Evolutionary conservation across 2,797 vertebrate genomes (phyloP).

Genomic region (Hypotaenidia okinawae): DNA sequence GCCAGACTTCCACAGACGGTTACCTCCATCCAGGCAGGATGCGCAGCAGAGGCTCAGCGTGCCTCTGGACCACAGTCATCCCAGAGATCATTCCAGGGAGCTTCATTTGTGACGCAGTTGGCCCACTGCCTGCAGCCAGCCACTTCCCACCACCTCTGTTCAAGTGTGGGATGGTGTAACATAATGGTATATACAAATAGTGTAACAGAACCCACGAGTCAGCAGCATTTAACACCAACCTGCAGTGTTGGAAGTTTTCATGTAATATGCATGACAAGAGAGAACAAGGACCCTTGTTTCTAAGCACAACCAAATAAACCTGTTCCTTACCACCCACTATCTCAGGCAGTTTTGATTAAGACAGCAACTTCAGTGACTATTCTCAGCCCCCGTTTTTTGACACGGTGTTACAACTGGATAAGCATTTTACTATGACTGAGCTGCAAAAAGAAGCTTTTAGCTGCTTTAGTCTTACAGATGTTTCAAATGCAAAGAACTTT

Average conservation of each 20-base stretch:
- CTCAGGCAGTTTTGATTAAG: neutral
- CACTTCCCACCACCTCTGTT: neutral
- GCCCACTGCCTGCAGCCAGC: accelerated
- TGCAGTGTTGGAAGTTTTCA: neutral
- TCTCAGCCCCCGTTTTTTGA: neutral
- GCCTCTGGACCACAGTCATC: neutral
- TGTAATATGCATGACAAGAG: neutral
- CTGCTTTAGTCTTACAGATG: slow-evolving; percentile 22
- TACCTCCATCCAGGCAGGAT: neutral
- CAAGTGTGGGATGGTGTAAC: accelerated
- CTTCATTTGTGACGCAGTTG: neutral
- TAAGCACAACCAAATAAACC: neutral
- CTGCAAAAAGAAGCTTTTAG: slow-evolving; percentile 38
- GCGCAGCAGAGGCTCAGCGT: neutral
- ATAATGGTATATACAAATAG: too few relatives aligned
- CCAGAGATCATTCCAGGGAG: neutral
- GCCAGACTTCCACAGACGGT: neutral
- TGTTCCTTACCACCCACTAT: neutral
- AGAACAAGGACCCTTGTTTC: neutral
- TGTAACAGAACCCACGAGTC: neutral
- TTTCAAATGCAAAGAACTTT: slow-evolving; percentile 50
- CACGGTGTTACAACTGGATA: neutral
- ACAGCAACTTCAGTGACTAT: neutral
- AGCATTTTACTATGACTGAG: neutral
- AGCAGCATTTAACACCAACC: neutral